Evolutionary conservation across 2,888 invertebrate species (phyloP).

Genomic region (Odontomyia ornata): DNA sequence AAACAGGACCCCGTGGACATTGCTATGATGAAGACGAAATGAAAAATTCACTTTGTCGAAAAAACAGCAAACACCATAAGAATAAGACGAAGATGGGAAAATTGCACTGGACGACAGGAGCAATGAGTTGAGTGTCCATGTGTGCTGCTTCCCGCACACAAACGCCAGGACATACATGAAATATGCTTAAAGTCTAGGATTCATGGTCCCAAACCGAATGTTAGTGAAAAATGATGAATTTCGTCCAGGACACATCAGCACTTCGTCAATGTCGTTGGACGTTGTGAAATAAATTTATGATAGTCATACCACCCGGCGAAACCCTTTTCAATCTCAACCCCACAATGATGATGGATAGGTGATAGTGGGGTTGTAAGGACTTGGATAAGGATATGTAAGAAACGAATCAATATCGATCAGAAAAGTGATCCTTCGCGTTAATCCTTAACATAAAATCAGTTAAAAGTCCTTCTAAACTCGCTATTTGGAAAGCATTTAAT

Average conservation of each 20-base stretch:
- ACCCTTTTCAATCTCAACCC: background rate
- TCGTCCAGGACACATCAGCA: constrained; percentile 50
- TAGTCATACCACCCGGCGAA: constrained; percentile 20
- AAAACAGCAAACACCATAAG: background rate
- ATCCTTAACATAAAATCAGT: no score
- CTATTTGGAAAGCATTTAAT: no score
- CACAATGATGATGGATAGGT: background rate
- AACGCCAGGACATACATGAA: constrained; percentile 12
- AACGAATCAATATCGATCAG: no score
- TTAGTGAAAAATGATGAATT: constrained; percentile 50
- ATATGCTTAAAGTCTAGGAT: constrained; percentile 30
- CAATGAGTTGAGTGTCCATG: constrained; percentile 20
- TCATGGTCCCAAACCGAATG: constrained; percentile 42
- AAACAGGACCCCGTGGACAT: background rate
- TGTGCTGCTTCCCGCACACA: constrained; percentile 27
- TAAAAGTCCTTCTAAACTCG: no score
- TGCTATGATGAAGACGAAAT: background rate
- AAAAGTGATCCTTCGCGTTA: no score
- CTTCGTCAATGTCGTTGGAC: constrained; percentile 49
- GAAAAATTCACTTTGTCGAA: constrained; percentile 3
- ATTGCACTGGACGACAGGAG: background rate
- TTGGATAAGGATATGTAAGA: no score
- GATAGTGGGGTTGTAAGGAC: background rate
- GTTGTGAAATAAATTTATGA: constrained; percentile 49
- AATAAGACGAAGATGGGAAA: constrained; percentile 14